Percentiles rank a stretch among this genome's conserved stretches.
These are phyloP conservation scores for Drosophila tripunctata DNA, from an alignment of 2,888 invertebrate genomes.

Conservation along the genomic window DNA sequence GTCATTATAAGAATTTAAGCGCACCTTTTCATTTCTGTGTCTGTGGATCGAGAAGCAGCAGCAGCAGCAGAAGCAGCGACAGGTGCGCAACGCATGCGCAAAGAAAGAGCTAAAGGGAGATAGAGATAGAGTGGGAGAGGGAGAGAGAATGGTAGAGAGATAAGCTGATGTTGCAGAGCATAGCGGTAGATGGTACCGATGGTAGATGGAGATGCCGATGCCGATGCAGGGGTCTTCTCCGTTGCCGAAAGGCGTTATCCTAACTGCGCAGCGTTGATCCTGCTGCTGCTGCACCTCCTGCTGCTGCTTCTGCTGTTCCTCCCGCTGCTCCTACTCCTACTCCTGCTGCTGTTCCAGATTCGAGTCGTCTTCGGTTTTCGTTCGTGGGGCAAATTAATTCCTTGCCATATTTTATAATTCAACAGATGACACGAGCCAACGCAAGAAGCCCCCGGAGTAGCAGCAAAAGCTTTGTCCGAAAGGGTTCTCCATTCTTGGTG, in stretches of 20 bases:
- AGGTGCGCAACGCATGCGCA: constrained; percentile 67
- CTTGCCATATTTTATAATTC: constrained; percentile 81
- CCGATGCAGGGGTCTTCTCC: constrained; percentile 28
- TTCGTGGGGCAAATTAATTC: constrained; percentile 74
- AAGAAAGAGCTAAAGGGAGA: constrained; percentile 16
- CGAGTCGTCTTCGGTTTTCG: constrained; percentile 44
- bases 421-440: constrained; percentile 81
- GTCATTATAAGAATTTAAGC: constrained; percentile 80
- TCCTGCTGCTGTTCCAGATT: constrained; percentile 74
- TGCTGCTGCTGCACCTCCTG: not conserved
- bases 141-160: not conserved
- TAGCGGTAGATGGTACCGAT: constrained; percentile 66
- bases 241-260: constrained; percentile 65
- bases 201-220: constrained; percentile 19
- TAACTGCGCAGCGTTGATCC: constrained; percentile 40
- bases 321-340: constrained; percentile 2
- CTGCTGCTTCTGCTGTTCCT: constrained; percentile 37
- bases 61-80: constrained; percentile 51
- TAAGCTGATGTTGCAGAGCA: constrained; percentile 44
- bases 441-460: constrained; percentile 9
- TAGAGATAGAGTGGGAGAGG: not conserved
- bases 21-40: constrained; percentile 75
- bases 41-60: constrained; percentile 46
- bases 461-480: constrained; percentile 41
- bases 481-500: constrained; percentile 35